phyloP scores from a whole-genome alignment of 2,888 invertebrate species.

The Xylota segnis region DNA sequence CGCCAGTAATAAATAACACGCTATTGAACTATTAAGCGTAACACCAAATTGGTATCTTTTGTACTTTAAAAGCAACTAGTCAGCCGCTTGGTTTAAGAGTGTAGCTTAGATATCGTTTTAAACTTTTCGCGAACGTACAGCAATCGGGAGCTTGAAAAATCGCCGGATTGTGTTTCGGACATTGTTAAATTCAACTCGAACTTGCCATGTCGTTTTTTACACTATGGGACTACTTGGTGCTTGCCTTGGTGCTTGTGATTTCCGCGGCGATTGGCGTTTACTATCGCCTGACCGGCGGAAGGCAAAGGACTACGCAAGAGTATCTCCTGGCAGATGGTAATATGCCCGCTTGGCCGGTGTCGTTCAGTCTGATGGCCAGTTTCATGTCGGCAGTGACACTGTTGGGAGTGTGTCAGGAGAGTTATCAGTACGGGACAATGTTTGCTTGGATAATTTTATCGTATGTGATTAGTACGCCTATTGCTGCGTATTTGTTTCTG shows the following conservation, averaged over 20 bases:
- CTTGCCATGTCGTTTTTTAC: slow-evolving; percentile 85
- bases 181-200: too few relatives aligned
- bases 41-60: too few relatives aligned
- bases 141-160: too few relatives aligned
- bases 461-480: slow-evolving; percentile 91
- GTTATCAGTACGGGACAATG: slow-evolving; percentile 92
- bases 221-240: slow-evolving; percentile 91
- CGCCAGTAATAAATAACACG: too few relatives aligned
- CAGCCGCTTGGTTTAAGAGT: too few relatives aligned
- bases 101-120: too few relatives aligned
- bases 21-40: too few relatives aligned
- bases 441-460: slow-evolving; percentile 92
- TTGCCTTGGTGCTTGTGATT: slow-evolving; percentile 88
- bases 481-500: slow-evolving; percentile 91
- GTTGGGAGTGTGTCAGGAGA: slow-evolving; percentile 95
- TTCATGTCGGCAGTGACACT: slow-evolving; percentile 96
- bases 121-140: too few relatives aligned
- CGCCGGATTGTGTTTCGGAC: too few relatives aligned
- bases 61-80: too few relatives aligned
- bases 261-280: slow-evolving; percentile 93
- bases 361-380: slow-evolving; percentile 95
- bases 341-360: slow-evolving; percentile 92
- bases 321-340: slow-evolving; percentile 93
- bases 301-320: slow-evolving; percentile 94
- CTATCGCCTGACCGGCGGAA: slow-evolving; percentile 94